Base-by-base conservation (phyloP, 2,888 invertebrate species). In the Dusona sp. region DNA sequence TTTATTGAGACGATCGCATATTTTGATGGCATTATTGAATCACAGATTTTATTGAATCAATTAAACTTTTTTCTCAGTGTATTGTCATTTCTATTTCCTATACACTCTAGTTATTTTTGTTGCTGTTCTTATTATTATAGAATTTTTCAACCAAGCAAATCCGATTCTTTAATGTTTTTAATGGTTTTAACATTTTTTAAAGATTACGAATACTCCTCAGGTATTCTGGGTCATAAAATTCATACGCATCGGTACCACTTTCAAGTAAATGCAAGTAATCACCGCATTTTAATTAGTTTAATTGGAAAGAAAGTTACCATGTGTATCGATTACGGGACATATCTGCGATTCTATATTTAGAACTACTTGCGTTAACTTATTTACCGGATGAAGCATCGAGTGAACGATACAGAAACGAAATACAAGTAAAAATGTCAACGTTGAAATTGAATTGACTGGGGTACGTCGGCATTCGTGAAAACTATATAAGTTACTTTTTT, bases 231-330 rank as follows among this genome's bases (percentile, higher is more conserved):
- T 57, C 48, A 64, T 70, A 64, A 73, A 83, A 74, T 57, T 25
- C 45, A 11, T 19, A 45, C 16, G 29, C 22, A 9, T 68, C 16
- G 16, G 45, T 45, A 45, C 19, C 29, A 48, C 19, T 61, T 68
- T 19, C 25, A 42, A 68, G 11, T 38, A 29, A 54, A 33, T 75
- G 79, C 45, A 68, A 42, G 57, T 33, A 54, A 42, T 9, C 42
- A 64, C 9, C 11, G 13, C 51, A 29, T 36, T 79, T 45, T 54
- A 79, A 79, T 82, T 74, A 64, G 19, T 79, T 79, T 64, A 64
- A 75, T 85, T 70, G 29, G 25, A 72, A 68, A 33, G 57, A 64
- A 82, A 79, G 64, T 45, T 75, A 29, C 19, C 29, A 1, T 11
- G 25, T 25, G 67, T 22, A 51, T 80, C 45, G 68, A 84, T 72